These are phyloP conservation scores for Heliconius erato DNA, from an alignment of 2,888 invertebrate species.

Conservation along the genomic window DNA sequence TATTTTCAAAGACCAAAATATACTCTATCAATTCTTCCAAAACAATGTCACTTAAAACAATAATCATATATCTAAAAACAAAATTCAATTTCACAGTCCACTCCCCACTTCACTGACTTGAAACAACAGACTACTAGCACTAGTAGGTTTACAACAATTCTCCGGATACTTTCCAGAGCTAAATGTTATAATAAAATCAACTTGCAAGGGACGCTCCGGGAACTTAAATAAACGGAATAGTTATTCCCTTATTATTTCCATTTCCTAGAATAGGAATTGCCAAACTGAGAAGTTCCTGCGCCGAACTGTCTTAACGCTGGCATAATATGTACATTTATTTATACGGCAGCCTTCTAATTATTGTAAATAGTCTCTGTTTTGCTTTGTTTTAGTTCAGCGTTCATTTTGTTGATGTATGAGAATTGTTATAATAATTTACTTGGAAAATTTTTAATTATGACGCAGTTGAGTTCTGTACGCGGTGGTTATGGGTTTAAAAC, in stretches of 20 bases:
- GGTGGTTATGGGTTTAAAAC: too few species aligned
- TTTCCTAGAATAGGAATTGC: slow-evolving; percentile 51
- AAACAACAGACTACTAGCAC: neutral
- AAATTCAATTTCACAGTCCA: neutral
- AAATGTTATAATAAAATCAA: slow-evolving; percentile 53
- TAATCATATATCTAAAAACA: slow-evolving; percentile 3
- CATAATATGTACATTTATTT: slow-evolving; percentile 40
- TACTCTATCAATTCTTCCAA: neutral
- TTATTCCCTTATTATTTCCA: slow-evolving; percentile 54
- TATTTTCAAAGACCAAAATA: too few species aligned
- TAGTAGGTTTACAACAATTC: slow-evolving; percentile 44
- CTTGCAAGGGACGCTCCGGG: slow-evolving; percentile 50
- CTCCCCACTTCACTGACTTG: neutral
- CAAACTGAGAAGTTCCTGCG: slow-evolving; percentile 44
- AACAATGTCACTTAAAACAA: neutral
- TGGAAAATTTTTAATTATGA: neutral
- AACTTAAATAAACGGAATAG: slow-evolving; percentile 53
- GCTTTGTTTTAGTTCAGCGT: slow-evolving; percentile 4
- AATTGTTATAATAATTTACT: slow-evolving; percentile 1
- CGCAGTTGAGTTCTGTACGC: neutral
- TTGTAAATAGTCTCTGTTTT: slow-evolving; percentile 29
- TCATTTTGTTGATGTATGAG: neutral
- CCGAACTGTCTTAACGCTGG: slow-evolving; percentile 44
- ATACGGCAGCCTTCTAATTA: slow-evolving; percentile 33
- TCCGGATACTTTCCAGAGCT: slow-evolving; percentile 42